These are phyloP conservation scores for Tor tambroides DNA, from an alignment of 2,113 vertebrate genomes.

Conservation along the genomic window DNA sequence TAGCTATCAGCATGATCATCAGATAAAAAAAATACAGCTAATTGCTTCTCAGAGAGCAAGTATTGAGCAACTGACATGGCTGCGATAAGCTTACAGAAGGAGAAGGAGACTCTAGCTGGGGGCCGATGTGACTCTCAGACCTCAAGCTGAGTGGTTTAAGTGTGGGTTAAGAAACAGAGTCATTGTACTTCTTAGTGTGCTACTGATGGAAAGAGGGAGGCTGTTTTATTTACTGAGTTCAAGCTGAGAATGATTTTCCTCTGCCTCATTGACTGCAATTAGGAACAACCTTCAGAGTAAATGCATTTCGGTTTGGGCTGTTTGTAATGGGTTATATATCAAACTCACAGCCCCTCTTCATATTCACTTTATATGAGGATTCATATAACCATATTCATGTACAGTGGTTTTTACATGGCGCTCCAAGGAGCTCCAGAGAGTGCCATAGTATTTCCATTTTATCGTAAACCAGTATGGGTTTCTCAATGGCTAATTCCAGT, in stretches of 20 bases:
- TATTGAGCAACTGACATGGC: conserved; percentile 62
- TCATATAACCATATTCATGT: neutral
- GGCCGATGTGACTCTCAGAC: neutral
- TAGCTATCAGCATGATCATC: conserved; percentile 67
- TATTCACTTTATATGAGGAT: neutral
- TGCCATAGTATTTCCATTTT: neutral
- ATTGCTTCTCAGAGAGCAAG: conserved; percentile 71
- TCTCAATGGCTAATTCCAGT: neutral
- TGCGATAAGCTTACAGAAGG: conserved; percentile 41
- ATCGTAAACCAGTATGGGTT: neutral
- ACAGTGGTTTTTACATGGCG: neutral
- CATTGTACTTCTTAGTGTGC: neutral
- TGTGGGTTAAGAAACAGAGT: conserved; percentile 1
- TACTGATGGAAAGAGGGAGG: neutral
- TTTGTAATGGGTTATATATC: neutral
- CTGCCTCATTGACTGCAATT: conserved; percentile 23
- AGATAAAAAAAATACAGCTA: conserved; percentile 71
- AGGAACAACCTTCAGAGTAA: neutral
- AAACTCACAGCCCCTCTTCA: neutral
- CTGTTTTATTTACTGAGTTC: conserved; percentile 25
- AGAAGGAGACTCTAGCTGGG: conserved; percentile 12
- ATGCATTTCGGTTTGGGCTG: neutral
- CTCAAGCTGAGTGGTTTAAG: conserved; percentile 30
- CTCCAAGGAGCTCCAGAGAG: neutral
- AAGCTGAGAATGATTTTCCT: conserved; percentile 13